Evolutionary conservation across 2,797 vertebrate genomes (phyloP).

Genomic region (Pseudocheirus occidentalis): DNA sequence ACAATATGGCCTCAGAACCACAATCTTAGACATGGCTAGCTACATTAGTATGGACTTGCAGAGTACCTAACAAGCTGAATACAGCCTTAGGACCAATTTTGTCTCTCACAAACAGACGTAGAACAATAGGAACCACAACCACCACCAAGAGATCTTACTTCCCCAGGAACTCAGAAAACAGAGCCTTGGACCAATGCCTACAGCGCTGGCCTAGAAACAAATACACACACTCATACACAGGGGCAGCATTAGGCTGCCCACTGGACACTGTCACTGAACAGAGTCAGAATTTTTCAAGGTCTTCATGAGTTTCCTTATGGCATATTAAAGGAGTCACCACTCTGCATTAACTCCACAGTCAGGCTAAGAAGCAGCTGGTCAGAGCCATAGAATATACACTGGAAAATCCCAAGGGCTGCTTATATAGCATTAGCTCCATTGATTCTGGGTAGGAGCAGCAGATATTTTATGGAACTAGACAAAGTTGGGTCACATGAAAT

Average conservation of each 20-base stretch:
- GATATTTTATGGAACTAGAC: not conserved
- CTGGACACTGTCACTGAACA: not conserved
- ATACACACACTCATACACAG: not conserved
- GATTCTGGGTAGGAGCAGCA: not conserved
- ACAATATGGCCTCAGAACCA: not conserved
- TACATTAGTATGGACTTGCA: not conserved
- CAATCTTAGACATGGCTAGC: not conserved
- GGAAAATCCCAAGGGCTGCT: not conserved
- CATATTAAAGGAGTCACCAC: not conserved
- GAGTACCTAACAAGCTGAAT: not conserved
- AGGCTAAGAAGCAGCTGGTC: not conserved
- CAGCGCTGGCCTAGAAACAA: not conserved
- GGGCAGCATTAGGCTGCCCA: not conserved
- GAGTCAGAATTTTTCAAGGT: not conserved
- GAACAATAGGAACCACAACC: not conserved
- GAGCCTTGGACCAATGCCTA: not conserved
- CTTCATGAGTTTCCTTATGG: not conserved
- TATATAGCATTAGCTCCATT: not conserved
- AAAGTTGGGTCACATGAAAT: not conserved
- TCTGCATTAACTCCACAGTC: not conserved
- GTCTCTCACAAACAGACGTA: not conserved
- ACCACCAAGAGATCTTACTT: not conserved
- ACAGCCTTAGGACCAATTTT: not conserved
- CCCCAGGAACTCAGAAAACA: not conserved
- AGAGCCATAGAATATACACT: not conserved